Evolutionary conservation across 2,888 invertebrate species (phyloP), one percentile per base, ranked within the genome.

Genomic region (Mythimna albipuncta): DNA sequence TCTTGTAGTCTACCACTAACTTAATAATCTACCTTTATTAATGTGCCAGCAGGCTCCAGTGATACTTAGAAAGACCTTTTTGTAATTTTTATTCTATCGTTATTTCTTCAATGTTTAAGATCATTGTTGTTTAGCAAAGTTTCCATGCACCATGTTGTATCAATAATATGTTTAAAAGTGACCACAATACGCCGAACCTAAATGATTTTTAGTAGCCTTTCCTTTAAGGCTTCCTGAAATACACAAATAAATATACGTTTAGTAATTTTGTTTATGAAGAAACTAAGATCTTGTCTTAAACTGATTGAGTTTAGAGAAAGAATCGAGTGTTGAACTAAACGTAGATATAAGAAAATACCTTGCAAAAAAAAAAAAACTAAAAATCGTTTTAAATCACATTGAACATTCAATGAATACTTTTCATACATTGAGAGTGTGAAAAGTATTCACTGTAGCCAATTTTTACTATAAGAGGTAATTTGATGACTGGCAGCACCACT

Each of bases 41-140:
- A 16, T 10, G 10, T n/a, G 35, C 68, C 19, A 64, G 21, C 19
- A 7, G 11, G 44, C 26, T 21, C 16, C 55, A 10, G 54, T 71
- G 71, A 58, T 62, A 58, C 66, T 0, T 59, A 58, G 47, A 44
- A 21, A 70, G 52, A 58, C 44, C 19, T 16, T 52, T 62, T 65
- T 50, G 47, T 62, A 52, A 71, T 26, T 26, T 26, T 26, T 26
- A 26, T 26, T 26, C 26, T 26, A 26, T 26, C 26, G 35, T 54
- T 47, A 47, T 38, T 68, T 47, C 26, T 11, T 47, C 2, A 26
- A 59, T 41, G 50, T 32, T 55, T 1, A 55, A 41, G 11, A 55
- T 55, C 16, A 35, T 41, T 50, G 47, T 50, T 57, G 11, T 63
- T 52, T 47, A 32, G 41, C 6, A 11, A 62, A 19, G 16, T 41